phyloP scores from a whole-genome alignment of 2,888 invertebrate genomes.

The Andrena haemorrhoa region DNA sequence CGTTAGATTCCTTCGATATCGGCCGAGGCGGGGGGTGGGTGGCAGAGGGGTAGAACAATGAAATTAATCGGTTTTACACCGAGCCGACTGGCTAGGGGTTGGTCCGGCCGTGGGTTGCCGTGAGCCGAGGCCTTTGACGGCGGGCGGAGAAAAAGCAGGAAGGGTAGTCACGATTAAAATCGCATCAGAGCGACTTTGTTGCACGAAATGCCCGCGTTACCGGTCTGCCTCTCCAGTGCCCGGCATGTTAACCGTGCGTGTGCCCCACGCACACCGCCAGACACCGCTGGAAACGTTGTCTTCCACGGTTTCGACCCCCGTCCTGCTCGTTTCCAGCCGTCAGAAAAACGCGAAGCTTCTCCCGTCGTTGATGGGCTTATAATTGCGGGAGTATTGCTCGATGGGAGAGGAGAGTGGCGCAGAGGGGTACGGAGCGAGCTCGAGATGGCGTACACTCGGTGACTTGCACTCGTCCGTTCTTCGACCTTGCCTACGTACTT shows the following conservation, averaged over 20 bases:
- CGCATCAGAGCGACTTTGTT: conserved; percentile 77
- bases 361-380: conserved; percentile 78
- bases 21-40: background rate
- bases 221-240: conserved; percentile 48
- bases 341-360: conserved; percentile 75
- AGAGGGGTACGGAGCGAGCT: conserved; percentile 13
- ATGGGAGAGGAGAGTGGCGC: conserved; percentile 61
- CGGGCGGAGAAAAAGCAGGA: conserved; percentile 65
- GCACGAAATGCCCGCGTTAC: conserved; percentile 79
- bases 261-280: conserved; percentile 26
- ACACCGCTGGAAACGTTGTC: conserved; percentile 46
- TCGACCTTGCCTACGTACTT: background rate
- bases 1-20: conserved; percentile 61
- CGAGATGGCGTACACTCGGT: conserved; percentile 24
- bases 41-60: conserved; percentile 34
- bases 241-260: conserved; percentile 8
- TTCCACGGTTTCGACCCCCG: conserved; percentile 59
- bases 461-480: conserved; percentile 6
- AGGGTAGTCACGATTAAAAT: conserved; percentile 77
- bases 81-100: conserved; percentile 64
- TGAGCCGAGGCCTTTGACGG: conserved; percentile 45
- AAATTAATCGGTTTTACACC: conserved; percentile 73
- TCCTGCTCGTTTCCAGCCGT: conserved; percentile 57
- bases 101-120: conserved; percentile 54
- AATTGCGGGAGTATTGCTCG: conserved; percentile 74